Evolutionary conservation across 2,797 vertebrate genomes (phyloP).

Genomic region (Phataginus tetradactyla): DNA sequence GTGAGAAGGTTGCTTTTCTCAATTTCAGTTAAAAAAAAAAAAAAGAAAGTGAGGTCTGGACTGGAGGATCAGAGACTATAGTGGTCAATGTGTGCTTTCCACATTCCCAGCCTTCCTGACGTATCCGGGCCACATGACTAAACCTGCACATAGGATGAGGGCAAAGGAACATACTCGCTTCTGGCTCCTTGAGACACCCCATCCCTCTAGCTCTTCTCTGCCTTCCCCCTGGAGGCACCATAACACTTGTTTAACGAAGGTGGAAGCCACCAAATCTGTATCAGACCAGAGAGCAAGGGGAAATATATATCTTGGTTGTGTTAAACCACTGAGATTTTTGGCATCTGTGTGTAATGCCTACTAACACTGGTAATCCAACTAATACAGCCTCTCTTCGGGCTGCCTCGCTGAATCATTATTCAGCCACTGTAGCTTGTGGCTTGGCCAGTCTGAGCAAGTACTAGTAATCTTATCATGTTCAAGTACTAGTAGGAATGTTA

Average conservation of each 20-base stretch:
- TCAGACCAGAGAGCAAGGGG: not conserved
- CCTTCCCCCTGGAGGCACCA: not conserved
- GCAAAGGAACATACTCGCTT: not conserved
- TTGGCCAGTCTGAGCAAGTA: not conserved
- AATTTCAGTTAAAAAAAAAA: not conserved
- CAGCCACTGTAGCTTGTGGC: not conserved
- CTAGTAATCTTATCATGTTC: not conserved
- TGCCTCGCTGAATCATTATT: not conserved
- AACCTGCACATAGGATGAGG: not conserved
- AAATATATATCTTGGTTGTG: not conserved
- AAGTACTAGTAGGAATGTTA: not conserved
- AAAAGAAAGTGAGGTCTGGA: not conserved
- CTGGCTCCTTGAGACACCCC: not conserved
- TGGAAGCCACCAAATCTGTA: not conserved
- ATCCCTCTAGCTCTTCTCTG: not conserved
- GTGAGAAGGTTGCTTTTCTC: not conserved
- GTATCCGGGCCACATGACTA: not conserved
- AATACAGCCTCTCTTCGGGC: not conserved
- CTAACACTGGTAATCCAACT: not conserved
- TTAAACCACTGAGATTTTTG: not conserved
- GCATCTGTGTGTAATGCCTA: not conserved
- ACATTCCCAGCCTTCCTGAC: not conserved
- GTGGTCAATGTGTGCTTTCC: not conserved
- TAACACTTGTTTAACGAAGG: not conserved
- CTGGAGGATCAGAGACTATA: not conserved